phyloP scores from a whole-genome alignment of 2,113 vertebrate species.

The Nematolebias whitei region DNA sequence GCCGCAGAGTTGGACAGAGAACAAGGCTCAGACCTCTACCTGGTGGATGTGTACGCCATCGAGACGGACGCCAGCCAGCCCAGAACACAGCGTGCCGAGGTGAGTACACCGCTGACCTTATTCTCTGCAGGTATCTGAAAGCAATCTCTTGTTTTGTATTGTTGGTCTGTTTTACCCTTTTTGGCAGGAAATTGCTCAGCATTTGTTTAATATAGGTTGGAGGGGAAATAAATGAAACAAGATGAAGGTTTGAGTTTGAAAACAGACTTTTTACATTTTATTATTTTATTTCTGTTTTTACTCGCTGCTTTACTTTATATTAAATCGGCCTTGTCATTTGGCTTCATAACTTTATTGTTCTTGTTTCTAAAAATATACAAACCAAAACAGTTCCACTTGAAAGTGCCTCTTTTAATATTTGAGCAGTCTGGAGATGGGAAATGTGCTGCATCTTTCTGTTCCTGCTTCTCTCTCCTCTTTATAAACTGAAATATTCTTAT shows the following conservation, averaged over 20 bases:
- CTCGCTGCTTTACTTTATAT: constrained; percentile 40
- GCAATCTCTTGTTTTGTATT: constrained; percentile 25
- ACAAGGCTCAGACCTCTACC: constrained; percentile 89
- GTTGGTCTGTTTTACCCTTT: constrained; percentile 38
- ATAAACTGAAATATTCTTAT: constrained; percentile 67
- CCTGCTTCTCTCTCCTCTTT: constrained; percentile 41
- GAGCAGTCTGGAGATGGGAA: constrained; percentile 44
- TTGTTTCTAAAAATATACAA: constrained; percentile 53
- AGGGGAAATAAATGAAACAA: constrained; percentile 61
- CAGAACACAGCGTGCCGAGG: constrained; percentile 92
- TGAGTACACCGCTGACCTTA: constrained; percentile 72
- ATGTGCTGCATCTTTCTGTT: no score
- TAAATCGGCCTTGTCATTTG: constrained; percentile 60
- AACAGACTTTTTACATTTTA: constrained; percentile 52
- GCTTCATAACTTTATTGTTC: constrained; percentile 63
- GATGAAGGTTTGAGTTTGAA: constrained; percentile 52
- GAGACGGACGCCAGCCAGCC: constrained; percentile 88
- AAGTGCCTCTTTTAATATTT: constrained; percentile 36
- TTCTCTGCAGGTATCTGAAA: constrained; percentile 36
- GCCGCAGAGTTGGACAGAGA: constrained; percentile 95
- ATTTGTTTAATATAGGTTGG: constrained; percentile 60
- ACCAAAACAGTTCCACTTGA: constrained; percentile 51
- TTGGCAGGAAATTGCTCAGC: constrained; percentile 50
- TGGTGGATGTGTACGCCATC: constrained; percentile 95
- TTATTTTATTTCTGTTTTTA: constrained; percentile 41